These are phyloP conservation scores for Pimpla rufipes DNA, from an alignment of 2,888 invertebrate species.

Conservation along the genomic window DNA sequence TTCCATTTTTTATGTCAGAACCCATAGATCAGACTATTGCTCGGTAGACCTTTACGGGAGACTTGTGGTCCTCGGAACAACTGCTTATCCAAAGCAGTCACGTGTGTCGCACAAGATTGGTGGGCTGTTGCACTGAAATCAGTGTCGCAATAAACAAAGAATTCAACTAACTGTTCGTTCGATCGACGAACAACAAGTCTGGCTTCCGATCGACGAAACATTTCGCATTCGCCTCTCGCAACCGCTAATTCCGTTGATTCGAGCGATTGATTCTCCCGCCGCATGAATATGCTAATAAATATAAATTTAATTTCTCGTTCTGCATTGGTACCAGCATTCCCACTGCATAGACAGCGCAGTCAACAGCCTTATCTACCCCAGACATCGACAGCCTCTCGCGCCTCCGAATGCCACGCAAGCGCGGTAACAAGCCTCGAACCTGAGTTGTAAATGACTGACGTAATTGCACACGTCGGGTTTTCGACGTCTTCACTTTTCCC, in stretches of 20 bases:
- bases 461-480: constrained; percentile 68
- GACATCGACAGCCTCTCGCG: constrained; percentile 72
- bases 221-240: not conserved
- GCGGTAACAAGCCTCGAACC: constrained; percentile 74
- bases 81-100: too few relatives aligned
- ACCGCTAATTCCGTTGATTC: too few relatives aligned
- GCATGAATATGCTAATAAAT: constrained; percentile 65
- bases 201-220: too few relatives aligned
- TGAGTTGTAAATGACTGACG: constrained; percentile 65
- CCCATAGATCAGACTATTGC: too few relatives aligned
- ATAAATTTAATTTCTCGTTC: constrained; percentile 73
- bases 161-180: not conserved
- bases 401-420: constrained; percentile 61
- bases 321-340: constrained; percentile 64
- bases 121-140: too few relatives aligned
- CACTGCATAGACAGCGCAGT: constrained; percentile 37
- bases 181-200: constrained; percentile 4
- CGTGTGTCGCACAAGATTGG: too few relatives aligned
- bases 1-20: too few relatives aligned
- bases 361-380: constrained; percentile 75
- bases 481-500: constrained; percentile 52
- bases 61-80: too few relatives aligned
- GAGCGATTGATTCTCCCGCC: not conserved
- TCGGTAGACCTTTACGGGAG: too few relatives aligned
- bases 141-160: too few relatives aligned